Conservation (phyloP, 2,888 invertebrate species). For the Drepanosiphum platanoidis region DNA sequence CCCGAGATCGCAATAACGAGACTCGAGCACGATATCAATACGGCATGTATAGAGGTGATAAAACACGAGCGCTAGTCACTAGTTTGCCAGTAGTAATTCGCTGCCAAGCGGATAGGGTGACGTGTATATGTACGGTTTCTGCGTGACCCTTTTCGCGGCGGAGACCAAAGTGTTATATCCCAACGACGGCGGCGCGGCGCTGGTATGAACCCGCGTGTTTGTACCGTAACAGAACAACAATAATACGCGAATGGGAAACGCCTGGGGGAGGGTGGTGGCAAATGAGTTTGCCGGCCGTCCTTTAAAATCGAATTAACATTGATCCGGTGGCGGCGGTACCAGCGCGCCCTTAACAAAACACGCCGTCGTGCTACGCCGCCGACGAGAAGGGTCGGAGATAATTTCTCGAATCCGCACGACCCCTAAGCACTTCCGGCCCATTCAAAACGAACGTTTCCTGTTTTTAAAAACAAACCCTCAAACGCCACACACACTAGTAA, state of each 20-base stretch:
- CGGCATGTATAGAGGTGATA: too few species aligned
- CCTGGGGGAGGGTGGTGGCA: slow-evolving; percentile 53
- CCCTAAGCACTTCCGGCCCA: slow-evolving; percentile 54
- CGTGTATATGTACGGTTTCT: slow-evolving; percentile 4
- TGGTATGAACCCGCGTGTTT: slow-evolving; percentile 3
- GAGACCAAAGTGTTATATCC: slow-evolving; percentile 24
- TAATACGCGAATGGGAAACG: slow-evolving; percentile 11
- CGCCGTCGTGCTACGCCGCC: neutral
- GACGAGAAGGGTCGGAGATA: slow-evolving; percentile 33
- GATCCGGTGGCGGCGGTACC: slow-evolving; percentile 52
- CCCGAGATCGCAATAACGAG: too few species aligned
- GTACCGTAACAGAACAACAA: neutral
- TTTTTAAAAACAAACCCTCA: slow-evolving; percentile 40
- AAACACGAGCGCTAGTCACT: too few species aligned
- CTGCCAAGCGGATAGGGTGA: neutral
- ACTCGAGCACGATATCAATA: too few species aligned
- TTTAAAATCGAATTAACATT: slow-evolving; percentile 64
- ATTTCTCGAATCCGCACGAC: slow-evolving; percentile 38
- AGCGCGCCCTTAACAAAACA: slow-evolving; percentile 19
- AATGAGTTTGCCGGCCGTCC: slow-evolving; percentile 63
- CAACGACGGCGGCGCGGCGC: neutral
- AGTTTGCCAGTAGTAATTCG: neutral
- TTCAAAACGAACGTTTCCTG: slow-evolving; percentile 58
- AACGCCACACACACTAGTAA: slow-evolving; percentile 37
- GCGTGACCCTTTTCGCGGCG: slow-evolving; percentile 19